phyloP scores from a whole-genome alignment of 2,888 invertebrate genomes.

The Macrophya annulata region DNA sequence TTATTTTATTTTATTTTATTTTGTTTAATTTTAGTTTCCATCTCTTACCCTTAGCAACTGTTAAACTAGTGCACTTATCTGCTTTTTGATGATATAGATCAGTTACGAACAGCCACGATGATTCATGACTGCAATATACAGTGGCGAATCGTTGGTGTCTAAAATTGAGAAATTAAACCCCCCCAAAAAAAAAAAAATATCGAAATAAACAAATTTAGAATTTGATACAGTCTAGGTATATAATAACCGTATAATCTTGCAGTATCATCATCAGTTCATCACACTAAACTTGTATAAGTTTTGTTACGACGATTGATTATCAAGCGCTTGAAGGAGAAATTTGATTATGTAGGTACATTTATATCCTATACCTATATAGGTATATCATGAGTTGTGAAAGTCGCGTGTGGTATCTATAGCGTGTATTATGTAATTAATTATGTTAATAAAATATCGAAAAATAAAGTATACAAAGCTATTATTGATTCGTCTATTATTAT shows the following conservation, averaged over 20 bases:
- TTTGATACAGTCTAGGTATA: neutral
- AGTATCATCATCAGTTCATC: conserved; percentile 12
- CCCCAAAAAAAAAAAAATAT: neutral
- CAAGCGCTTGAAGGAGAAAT: neutral
- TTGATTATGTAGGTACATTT: neutral
- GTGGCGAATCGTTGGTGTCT: no score
- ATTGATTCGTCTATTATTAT: no score
- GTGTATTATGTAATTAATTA: neutral
- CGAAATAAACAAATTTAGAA: neutral
- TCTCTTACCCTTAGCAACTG: conserved; percentile 25
- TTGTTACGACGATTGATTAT: conserved; percentile 1
- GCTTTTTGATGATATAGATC: neutral
- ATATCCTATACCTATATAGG: neutral
- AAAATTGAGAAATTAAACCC: neutral
- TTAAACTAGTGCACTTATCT: conserved; percentile 18
- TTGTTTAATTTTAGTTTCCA: neutral
- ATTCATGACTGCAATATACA: conserved; percentile 10
- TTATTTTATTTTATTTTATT: conserved; percentile 6
- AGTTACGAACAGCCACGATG: neutral
- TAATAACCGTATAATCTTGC: conserved; percentile 18
- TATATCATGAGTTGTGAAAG: neutral
- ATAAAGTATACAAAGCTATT: no score
- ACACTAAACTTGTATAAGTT: conserved; percentile 8
- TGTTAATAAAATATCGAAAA: neutral
- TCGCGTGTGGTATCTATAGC: neutral